Evolutionary conservation across 1,140 invertebrate genomes (phyloP).

Genomic region (Bombus terrestris): DNA sequence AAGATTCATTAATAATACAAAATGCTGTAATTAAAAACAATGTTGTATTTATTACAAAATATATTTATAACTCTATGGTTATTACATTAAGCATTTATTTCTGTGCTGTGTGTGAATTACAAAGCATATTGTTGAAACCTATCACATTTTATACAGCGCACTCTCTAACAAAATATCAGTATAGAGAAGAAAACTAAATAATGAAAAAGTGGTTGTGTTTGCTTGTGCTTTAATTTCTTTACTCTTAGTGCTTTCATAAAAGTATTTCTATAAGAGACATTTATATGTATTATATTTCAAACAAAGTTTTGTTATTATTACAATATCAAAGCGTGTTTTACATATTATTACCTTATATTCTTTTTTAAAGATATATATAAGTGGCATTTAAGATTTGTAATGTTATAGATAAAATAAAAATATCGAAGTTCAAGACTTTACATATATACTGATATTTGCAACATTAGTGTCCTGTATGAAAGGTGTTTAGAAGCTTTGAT

Average conservation of each 20-base stretch:
- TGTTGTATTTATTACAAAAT: conserved; percentile 7
- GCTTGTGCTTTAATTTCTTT: conserved; percentile 35
- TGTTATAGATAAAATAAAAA: background rate
- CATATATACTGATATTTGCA: conserved; percentile 34
- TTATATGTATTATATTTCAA: conserved; percentile 11
- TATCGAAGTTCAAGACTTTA: background rate
- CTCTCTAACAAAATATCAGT: conserved; percentile 13
- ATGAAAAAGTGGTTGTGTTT: background rate
- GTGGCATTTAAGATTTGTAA: background rate
- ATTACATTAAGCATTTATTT: conserved; percentile 12
- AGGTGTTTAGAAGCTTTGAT: background rate
- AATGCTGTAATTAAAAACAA: conserved; percentile 5
- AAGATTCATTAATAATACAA: conserved; percentile 19
- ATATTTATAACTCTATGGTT: conserved; percentile 25
- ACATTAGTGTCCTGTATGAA: conserved; percentile 36
- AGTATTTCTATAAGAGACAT: conserved; percentile 5
- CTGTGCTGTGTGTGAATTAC: conserved; percentile 2
- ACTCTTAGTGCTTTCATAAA: conserved; percentile 7
- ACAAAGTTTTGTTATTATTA: background rate
- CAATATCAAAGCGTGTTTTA: background rate
- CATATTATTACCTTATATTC: background rate
- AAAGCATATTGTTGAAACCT: background rate
- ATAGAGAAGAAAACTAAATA: background rate
- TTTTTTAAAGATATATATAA: background rate
- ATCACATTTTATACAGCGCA: conserved; percentile 17